Base-by-base conservation (phyloP, 2,797 vertebrate genomes). In the Mormyrus proboscirostris region DNA sequence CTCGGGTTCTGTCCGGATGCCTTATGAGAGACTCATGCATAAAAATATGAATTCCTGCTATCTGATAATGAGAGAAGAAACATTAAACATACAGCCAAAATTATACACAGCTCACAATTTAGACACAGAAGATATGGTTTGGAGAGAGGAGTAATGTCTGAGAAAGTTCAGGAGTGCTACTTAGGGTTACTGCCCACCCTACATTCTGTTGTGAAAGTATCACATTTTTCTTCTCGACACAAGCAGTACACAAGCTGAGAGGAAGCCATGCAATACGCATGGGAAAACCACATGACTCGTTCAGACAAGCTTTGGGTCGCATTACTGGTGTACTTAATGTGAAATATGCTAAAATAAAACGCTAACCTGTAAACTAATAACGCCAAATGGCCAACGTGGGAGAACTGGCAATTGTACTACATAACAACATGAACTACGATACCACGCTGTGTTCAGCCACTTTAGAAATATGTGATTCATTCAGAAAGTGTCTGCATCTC, bases 141-240 rank as follows among this genome's bases (percentile, higher is more conserved):
- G 41, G 38, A 41, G 41, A n/a, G 73, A 29, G 76, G 33, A 16
- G 76, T 19, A 0, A 79, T 7, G 16, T 44, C 73, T 44, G 76
- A 79, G 38, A 47, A 79, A 79, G 76, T n/a, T 79, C 41, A 79
- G 33, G 38, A 47, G 76, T n/a, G 38, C 6, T 47, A 9, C 16
- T 47, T 19, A 3, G 19, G 16, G 41, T 9, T 8, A 19, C 33
- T 47, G 76, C 41, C 76, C 41, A 47, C 2, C 76, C 41, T 41
- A 79, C 76, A 79, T 79, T 19, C 76, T 79, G 76, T 79, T 79
- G 76, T 79, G 76, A 47, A 44, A 79, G 76, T 79, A 79, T 47
- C 76, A 47, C 41, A 47, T 79, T 1, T 4, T 79, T 79, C 76
- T 79, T n/a, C 41, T 79, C 6, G 4, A 44, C 73, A 38, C 73